phyloP scores from a whole-genome alignment of 2,113 vertebrate genomes.

The Laterallus jamaicensis region DNA sequence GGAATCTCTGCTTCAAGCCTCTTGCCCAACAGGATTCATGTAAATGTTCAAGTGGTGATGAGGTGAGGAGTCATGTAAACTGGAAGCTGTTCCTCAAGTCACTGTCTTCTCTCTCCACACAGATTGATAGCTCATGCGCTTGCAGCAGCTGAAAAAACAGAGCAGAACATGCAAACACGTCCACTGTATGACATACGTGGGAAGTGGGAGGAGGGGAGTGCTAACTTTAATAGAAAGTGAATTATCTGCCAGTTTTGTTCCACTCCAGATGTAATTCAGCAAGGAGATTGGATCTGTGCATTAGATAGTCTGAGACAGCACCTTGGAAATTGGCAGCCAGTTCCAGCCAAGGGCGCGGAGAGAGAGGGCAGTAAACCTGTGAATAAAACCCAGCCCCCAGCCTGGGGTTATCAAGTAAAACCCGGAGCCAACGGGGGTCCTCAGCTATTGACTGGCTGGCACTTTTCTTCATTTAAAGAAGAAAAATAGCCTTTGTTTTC shows the following conservation, averaged over 20 bases:
- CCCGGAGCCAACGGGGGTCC: background rate
- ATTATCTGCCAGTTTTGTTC: constrained; percentile 47
- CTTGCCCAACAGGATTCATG: constrained; percentile 56
- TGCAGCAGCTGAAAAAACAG: constrained; percentile 80
- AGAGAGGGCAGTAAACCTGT: background rate
- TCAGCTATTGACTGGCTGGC: background rate
- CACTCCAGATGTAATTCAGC: constrained; percentile 49
- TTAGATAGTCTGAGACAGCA: background rate
- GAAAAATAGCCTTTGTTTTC: constrained; percentile 37
- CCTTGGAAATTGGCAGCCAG: constrained; percentile 33
- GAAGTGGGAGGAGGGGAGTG: constrained; percentile 53
- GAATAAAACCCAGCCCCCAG: background rate
- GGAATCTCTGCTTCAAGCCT: constrained; percentile 31
- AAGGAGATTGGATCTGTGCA: constrained; percentile 40
- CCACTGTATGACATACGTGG: constrained; percentile 33
- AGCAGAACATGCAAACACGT: constrained; percentile 24
- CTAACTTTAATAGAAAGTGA: constrained; percentile 53
- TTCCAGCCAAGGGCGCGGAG: background rate
- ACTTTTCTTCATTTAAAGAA: constrained; percentile 31
- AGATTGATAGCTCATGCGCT: constrained; percentile 63
- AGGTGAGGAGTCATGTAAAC: constrained; percentile 51
- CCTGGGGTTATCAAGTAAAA: background rate
- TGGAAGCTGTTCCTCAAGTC: constrained; percentile 41
- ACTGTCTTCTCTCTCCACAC: constrained; percentile 43
- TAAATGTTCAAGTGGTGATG: constrained; percentile 11